These are phyloP conservation scores for Vanacampus margaritifer DNA, from an alignment of 2,113 vertebrate genomes.

Conservation along the genomic window DNA sequence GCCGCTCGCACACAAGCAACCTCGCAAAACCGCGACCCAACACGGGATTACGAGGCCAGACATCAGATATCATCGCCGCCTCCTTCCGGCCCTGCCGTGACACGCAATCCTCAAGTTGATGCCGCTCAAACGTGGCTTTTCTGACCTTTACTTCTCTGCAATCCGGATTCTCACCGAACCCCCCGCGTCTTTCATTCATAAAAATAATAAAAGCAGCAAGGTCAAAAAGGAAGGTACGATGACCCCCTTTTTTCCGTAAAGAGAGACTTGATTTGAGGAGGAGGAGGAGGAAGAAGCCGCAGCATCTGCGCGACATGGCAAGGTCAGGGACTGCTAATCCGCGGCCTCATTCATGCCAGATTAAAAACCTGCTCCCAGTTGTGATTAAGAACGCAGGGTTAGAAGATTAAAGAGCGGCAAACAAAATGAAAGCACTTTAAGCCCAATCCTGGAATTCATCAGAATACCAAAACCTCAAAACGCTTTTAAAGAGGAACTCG, in stretches of 20 bases:
- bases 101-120: slow-evolving; percentile 31
- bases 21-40: neutral
- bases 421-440: slow-evolving; percentile 91
- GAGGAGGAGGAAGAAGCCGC: slow-evolving; percentile 15
- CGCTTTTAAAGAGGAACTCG: slow-evolving; percentile 78
- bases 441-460: slow-evolving; percentile 87
- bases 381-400: slow-evolving; percentile 88
- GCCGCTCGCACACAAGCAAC: neutral
- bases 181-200: slow-evolving; percentile 23
- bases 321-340: slow-evolving; percentile 79
- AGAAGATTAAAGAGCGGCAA: slow-evolving; percentile 83
- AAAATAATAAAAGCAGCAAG: slow-evolving; percentile 32
- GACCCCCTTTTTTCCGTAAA: slow-evolving; percentile 43
- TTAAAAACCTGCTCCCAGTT: slow-evolving; percentile 84
- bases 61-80: slow-evolving; percentile 17
- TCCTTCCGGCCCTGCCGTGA: slow-evolving; percentile 5
- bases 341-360: slow-evolving; percentile 75
- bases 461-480: slow-evolving; percentile 79
- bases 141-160: slow-evolving; percentile 7
- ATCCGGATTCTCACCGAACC: slow-evolving; percentile 17
- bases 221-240: slow-evolving; percentile 39
- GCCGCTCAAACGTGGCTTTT: neutral
- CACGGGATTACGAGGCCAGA: slow-evolving; percentile 43
- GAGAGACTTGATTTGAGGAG: slow-evolving; percentile 61
- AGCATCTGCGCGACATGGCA: slow-evolving; percentile 71